Conservation (phyloP, 2,113 vertebrate species). For the Chelonoidis abingdonii region DNA sequence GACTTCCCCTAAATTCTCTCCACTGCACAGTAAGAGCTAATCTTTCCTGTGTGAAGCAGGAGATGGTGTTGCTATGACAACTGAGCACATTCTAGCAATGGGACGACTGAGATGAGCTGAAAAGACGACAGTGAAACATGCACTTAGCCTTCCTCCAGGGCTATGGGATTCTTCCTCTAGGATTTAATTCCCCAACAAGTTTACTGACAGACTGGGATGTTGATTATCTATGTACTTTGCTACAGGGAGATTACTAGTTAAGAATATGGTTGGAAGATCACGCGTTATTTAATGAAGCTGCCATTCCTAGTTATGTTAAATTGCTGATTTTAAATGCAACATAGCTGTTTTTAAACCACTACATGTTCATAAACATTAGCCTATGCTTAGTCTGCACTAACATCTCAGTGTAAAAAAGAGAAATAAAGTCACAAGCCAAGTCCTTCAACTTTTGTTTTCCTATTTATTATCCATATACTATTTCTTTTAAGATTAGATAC, state of each 20-base stretch:
- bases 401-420: neutral
- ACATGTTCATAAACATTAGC: neutral
- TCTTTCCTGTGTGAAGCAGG: conserved; percentile 89
- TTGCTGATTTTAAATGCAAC: conserved; percentile 51
- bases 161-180: conserved; percentile 78
- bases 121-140: conserved; percentile 82
- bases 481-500: conserved; percentile 24
- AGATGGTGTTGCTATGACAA: conserved; percentile 90
- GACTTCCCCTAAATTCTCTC: conserved; percentile 89
- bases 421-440: neutral
- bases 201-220: conserved; percentile 67
- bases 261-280: conserved; percentile 72
- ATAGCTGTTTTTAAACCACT: conserved; percentile 56
- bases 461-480: conserved; percentile 10
- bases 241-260: conserved; percentile 68
- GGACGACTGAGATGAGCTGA: conserved; percentile 85
- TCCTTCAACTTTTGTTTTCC: conserved; percentile 11
- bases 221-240: conserved; percentile 80
- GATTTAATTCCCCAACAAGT: conserved; percentile 82
- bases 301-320: conserved; percentile 42
- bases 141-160: conserved; percentile 81
- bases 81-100: conserved; percentile 87
- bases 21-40: conserved; percentile 88
- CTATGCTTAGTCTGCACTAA: conserved; percentile 22
- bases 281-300: conserved; percentile 75